A percentile compares a stretch with the other conserved stretches of the same genome.
These are phyloP conservation scores for Zosterops japonicus DNA, from an alignment of 2,113 vertebrate species.

Conservation along the genomic window DNA sequence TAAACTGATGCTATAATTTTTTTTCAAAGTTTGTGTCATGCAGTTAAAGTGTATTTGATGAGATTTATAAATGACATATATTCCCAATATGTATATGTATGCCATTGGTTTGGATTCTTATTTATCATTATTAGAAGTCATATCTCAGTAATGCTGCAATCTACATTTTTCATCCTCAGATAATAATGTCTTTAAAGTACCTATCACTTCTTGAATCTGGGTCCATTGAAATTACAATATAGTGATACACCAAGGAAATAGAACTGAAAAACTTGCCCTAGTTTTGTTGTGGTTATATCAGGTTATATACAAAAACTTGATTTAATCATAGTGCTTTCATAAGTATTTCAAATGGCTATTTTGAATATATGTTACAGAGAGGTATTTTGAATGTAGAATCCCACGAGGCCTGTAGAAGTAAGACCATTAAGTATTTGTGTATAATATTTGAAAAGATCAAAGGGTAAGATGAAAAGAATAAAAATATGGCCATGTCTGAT, in stretches of 20 bases:
- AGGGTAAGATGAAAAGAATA: slow-evolving; percentile 36
- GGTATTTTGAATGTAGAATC: neutral
- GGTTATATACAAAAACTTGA: neutral
- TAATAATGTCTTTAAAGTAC: neutral
- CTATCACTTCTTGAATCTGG: neutral
- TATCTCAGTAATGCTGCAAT: neutral
- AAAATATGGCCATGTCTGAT: neutral
- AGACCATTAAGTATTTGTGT: neutral
- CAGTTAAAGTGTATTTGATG: neutral
- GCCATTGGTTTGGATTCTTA: neutral
- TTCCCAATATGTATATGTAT: neutral
- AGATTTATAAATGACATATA: neutral
- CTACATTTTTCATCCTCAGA: neutral
- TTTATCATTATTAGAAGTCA: neutral
- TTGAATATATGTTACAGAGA: neutral
- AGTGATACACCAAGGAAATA: neutral
- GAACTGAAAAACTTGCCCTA: neutral
- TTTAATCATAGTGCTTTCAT: neutral
- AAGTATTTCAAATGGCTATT: neutral
- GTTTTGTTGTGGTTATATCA: neutral
- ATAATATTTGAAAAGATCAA: slow-evolving; percentile 21
- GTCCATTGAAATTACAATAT: neutral
- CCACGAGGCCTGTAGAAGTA: neutral
- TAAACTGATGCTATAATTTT: neutral
- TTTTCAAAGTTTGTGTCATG: neutral